These are phyloP conservation scores for Oceanodroma tethys DNA, from an alignment of 2,113 vertebrate species.

Conservation along the genomic window DNA sequence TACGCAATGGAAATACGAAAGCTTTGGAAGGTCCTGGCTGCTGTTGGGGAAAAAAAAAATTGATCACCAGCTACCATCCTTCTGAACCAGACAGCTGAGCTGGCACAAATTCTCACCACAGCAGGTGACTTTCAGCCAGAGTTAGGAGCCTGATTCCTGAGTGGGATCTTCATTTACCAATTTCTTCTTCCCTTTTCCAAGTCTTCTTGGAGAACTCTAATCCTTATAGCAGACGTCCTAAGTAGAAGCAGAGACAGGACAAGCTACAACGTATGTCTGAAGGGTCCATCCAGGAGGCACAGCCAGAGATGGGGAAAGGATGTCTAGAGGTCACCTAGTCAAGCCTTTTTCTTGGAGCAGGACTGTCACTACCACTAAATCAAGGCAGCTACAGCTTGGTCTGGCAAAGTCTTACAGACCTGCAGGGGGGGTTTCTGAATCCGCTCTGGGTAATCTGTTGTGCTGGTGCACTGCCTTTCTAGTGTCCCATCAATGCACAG, in stretches of 20 bases:
- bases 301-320: neutral
- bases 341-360: neutral
- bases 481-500: neutral
- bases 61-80: neutral
- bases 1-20: rapidly evolving
- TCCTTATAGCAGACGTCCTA: neutral
- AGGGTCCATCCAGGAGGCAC: neutral
- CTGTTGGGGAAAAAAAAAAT: rapidly evolving
- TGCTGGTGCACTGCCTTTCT: neutral
- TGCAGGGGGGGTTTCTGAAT: neutral
- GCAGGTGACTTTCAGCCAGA: neutral
- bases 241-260: neutral
- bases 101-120: neutral
- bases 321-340: neutral
- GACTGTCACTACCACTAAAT: neutral
- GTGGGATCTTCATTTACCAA: neutral
- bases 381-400: neutral
- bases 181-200: neutral
- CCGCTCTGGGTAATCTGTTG: rapidly evolving
- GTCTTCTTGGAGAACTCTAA: neutral
- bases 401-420: neutral
- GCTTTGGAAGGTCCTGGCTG: neutral
- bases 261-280: neutral
- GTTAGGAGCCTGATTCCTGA: neutral
- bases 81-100: neutral